Conservation (phyloP, 2,113 vertebrate genomes). For the Osmerus eperlanus region DNA sequence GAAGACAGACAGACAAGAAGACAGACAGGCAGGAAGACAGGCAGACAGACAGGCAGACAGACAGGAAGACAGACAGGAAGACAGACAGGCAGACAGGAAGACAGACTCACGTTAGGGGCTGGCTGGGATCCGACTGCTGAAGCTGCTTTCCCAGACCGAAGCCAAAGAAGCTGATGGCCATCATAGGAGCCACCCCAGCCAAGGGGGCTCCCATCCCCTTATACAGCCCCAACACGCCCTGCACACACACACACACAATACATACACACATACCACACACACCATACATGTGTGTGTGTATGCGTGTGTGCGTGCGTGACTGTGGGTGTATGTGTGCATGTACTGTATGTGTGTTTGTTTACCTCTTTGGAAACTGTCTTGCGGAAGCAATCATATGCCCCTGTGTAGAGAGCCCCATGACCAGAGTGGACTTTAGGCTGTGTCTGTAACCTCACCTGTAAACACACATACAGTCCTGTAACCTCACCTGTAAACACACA, state of each 20-base stretch:
- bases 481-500: background rate
- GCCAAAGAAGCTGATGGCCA: slow-evolving; percentile 77
- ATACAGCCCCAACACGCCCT: slow-evolving; percentile 73
- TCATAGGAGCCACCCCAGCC: slow-evolving; percentile 71
- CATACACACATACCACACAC: background rate
- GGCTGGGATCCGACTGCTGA: slow-evolving; percentile 59
- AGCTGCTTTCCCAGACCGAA: slow-evolving; percentile 75
- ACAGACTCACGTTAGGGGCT: slow-evolving; percentile 57
- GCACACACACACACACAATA: slow-evolving; percentile 33
- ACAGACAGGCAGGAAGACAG: background rate
- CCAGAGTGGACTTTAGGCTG: slow-evolving; percentile 58
- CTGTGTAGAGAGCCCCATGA: slow-evolving; percentile 58
- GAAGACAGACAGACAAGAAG: background rate
- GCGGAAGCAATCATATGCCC: slow-evolving; percentile 70
- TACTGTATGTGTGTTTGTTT: slow-evolving; percentile 8
- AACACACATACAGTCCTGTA: background rate
- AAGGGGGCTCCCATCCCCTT: slow-evolving; percentile 76
- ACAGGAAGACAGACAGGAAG: background rate
- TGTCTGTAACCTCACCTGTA: slow-evolving; percentile 73
- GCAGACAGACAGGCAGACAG: background rate
- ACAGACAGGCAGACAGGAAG: background rate
- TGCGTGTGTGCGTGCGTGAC: background rate
- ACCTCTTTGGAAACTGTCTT: slow-evolving; percentile 75
- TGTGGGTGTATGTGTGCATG: background rate
- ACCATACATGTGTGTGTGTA: background rate